A percentile compares a stretch with the other conserved stretches of the same genome.
Conservation (phyloP, 2,888 invertebrate genomes). For the Eupithecia tripunctaria region DNA sequence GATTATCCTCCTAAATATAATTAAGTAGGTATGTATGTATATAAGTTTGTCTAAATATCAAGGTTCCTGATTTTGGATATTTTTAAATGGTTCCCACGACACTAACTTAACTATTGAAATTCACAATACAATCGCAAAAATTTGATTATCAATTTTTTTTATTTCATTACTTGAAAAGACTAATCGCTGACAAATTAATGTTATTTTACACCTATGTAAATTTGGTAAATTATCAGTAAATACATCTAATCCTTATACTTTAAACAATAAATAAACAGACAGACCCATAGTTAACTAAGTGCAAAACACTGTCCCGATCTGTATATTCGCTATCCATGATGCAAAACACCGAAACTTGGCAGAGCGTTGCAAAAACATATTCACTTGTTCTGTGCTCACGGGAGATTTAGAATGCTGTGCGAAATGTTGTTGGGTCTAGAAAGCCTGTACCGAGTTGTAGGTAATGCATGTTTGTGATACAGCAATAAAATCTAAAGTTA, state of each 20-base stretch:
- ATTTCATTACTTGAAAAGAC: not conserved
- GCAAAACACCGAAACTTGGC: constrained; percentile 26
- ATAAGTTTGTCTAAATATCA: not conserved
- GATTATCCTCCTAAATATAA: not conserved
- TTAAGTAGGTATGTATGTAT: not conserved
- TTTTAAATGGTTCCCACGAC: not conserved
- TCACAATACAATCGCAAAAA: too few species aligned
- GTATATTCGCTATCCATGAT: constrained; percentile 2
- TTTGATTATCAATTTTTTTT: too few species aligned
- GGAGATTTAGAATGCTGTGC: constrained; percentile 13
- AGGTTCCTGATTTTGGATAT: not conserved
- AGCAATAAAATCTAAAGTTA: not conserved
- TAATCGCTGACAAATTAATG: not conserved
- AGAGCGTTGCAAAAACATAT: constrained; percentile 30
- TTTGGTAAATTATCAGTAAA: not conserved
- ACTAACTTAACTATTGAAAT: too few species aligned
- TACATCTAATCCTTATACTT: not conserved
- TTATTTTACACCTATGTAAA: not conserved
- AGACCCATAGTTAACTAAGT: constrained; percentile 15
- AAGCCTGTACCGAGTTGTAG: not conserved
- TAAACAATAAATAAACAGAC: not conserved
- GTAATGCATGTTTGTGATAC: constrained; percentile 7
- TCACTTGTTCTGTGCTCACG: constrained; percentile 20
- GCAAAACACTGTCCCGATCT: constrained; percentile 29
- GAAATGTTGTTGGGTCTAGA: not conserved